Percentiles rank a stretch among this genome's conserved stretches.
Evolutionary conservation across 2,797 vertebrate genomes (phyloP).

Genomic region (Salarias fasciatus): DNA sequence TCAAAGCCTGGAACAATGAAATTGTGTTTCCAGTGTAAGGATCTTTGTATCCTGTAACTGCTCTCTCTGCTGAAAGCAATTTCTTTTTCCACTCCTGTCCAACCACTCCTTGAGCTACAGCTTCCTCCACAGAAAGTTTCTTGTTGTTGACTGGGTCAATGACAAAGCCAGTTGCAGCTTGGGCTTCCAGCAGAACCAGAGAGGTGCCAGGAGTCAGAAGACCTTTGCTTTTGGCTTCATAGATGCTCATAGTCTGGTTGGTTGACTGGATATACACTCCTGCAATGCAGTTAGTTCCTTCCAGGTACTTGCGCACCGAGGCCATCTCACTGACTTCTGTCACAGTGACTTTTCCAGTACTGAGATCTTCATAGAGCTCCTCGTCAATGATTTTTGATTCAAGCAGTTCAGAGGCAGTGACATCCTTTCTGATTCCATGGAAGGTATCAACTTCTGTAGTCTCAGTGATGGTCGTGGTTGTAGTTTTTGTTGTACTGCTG

Average conservation of each 20-base stretch:
- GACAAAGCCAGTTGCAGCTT: slow-evolving; percentile 80
- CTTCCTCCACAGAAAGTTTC: slow-evolving; percentile 87
- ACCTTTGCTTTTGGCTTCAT: slow-evolving; percentile 65
- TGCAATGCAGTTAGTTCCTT: slow-evolving; percentile 78
- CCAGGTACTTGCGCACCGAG: slow-evolving; percentile 72
- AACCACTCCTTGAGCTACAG: slow-evolving; percentile 75
- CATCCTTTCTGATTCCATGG: slow-evolving; percentile 63
- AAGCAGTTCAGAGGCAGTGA: slow-evolving; percentile 67
- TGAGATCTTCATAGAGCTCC: slow-evolving; percentile 73
- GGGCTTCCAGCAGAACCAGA: slow-evolving; percentile 77
- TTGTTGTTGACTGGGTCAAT: slow-evolving; percentile 81
- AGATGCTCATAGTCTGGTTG: slow-evolving; percentile 73
- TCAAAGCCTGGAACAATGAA: slow-evolving; percentile 89
- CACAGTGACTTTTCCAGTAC: slow-evolving; percentile 68
- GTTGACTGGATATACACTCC: slow-evolving; percentile 79
- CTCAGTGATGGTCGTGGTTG: slow-evolving; percentile 29
- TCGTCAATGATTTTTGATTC: slow-evolving; percentile 77
- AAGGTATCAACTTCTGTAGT: slow-evolving; percentile 44
- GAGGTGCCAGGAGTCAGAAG: slow-evolving; percentile 77
- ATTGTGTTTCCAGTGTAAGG: slow-evolving; percentile 82
- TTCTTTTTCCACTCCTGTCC: slow-evolving; percentile 85
- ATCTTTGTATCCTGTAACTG: slow-evolving; percentile 75
- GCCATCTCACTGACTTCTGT: slow-evolving; percentile 75
- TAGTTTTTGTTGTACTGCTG: slow-evolving; percentile 34
- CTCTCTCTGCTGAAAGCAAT: slow-evolving; percentile 78